Evolutionary conservation across 2,888 invertebrate species (phyloP), one percentile per base, ranked within the genome.

Genomic region (Argynnis bischoffii): DNA sequence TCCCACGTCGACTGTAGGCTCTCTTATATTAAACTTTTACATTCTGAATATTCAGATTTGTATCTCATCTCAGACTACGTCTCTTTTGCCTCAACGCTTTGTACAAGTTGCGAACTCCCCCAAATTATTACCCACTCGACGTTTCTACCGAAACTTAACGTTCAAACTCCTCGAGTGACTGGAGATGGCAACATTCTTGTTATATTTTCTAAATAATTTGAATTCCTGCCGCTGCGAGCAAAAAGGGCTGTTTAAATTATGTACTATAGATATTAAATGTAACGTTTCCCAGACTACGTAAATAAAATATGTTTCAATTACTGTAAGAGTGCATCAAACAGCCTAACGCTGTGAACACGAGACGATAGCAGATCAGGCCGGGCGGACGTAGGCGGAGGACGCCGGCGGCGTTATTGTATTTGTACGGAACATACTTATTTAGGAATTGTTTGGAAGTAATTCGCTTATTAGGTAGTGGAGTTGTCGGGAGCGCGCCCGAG

Each of bases 401-500:
- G 35, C 35, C 11, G 35, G 35, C 35, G 35, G 11, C 11, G 35
- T 41, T 8, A 35, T 35, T 41, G 35, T 41, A 41, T 41, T 11
- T 41, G 11, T 41, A 41, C 11, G 35, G 3, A 11, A 41, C 11
- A 11, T 3, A 53, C 2, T 18, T 53, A 53, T 53, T 21, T 53
- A n/a, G 6, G n/a, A 15, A 46, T 18, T 41, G 6, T 63, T 16
- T 46, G 11, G 21, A 61, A 48, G 55, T 48, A 60, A 68, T 57
- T 63, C 35, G 41, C 55, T 81, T 70, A 70, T 78, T 81, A 76
- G 76, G 76, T 79, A 80, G 77, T 75, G 77, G 76, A 77, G 80
- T 82, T 78, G 77, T 82, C 78, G 76, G 78, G 80, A 81, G 78
- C 78, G 76, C 76, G 78, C 77, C 76, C 79, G 81, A 78, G 81